Base-by-base conservation (phyloP, 2,797 vertebrate species). In the Petrocephalus sullivani region DNA sequence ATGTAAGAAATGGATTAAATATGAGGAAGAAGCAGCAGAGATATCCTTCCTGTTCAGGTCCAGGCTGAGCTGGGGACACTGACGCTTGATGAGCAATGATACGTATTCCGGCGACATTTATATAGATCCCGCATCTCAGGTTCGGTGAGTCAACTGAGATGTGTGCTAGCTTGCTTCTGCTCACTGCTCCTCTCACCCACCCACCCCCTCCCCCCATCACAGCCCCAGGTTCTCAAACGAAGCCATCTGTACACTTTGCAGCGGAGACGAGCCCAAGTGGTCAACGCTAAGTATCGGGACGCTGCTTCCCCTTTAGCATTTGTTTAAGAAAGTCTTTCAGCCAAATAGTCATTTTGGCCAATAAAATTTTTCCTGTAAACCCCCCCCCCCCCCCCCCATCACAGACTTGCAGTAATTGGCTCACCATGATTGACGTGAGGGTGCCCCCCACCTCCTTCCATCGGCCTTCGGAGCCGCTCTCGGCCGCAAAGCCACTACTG, bases 231-330 rank as follows among this genome's bases (percentile, higher is more conserved):
- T 23, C 46, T 67, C 53, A 88, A 89, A 92, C 91, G 89, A 87
- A 90, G 90, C 90, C 89, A 61, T 91, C 90, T 90, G 87, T 91
- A 88, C 90, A 90, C 84, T 90, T 90, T 91, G 91, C 92, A 90
- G 93, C 92, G 91, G 21, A 28, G 6, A 41, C 54, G 90, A 87
- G 89, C 87, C 60, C 67, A 21, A 19, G 28, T 19, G 51, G n/a
- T 64, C 46, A 82, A 49, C 19, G n/a, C 7, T 4, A 60, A 33
- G 56, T 23, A n/a, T 14, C 23, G 10, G 23, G 14, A 37, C 10
- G n/a, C 16, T 46, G 56, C 14, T 14, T 8, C 5, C 12, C 23
- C 21, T 0, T 7, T 7, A 10, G 6, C 33, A 78, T 14, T 49
- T 53, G 4, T 51, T 23, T 58, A 37, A 60, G 5, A 41, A 28